Conservation (phyloP, 2,113 vertebrate species). For the Coptodon rendalli region DNA sequence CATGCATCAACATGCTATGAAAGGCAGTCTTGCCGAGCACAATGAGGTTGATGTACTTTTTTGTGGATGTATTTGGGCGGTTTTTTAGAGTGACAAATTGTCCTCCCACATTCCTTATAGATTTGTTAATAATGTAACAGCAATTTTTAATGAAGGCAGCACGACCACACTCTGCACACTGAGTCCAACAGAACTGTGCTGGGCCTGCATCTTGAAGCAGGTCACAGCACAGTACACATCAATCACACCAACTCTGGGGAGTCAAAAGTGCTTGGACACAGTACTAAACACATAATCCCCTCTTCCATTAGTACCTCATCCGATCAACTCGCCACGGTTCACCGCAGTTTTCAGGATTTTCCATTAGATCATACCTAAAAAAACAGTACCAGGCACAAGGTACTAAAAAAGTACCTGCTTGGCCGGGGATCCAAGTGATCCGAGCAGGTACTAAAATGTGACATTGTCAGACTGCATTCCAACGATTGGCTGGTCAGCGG, state of each 20-base stretch:
- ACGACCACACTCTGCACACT: background rate
- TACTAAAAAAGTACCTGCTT: background rate
- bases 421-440: background rate
- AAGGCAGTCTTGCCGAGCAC: background rate
- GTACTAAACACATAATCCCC: background rate
- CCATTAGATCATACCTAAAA: background rate
- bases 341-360: background rate
- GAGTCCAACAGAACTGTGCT: background rate
- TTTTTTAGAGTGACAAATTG: background rate
- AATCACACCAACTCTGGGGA: background rate
- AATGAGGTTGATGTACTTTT: background rate
- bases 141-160: background rate
- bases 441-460: background rate
- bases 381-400: background rate
- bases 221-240: background rate
- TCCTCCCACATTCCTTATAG: background rate
- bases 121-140: background rate
- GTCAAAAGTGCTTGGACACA: background rate
- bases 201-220: background rate
- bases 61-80: background rate
- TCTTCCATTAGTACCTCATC: background rate
- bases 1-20: background rate
- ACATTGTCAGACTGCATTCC: background rate
- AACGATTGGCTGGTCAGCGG: background rate
- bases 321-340: fast-evolving